Evolutionary conservation across 2,797 vertebrate genomes (phyloP), one percentile per base, ranked within the genome.

Genomic region (Myioborus melanocephalus): DNA sequence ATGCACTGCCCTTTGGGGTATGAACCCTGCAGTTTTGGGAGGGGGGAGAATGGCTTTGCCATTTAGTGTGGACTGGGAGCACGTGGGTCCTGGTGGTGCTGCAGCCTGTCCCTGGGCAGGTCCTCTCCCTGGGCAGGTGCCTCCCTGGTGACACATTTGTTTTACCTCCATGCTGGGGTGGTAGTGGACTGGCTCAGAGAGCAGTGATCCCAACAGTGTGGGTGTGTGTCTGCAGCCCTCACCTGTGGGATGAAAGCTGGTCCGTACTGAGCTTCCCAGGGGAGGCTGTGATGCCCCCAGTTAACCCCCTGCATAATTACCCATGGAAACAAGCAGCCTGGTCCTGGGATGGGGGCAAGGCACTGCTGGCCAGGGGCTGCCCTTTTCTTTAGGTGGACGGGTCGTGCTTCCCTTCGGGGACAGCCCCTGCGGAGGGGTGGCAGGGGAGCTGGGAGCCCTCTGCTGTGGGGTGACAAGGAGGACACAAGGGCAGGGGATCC

Each of bases 1-100:
- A 1, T 13, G 16, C 19, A 2, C 26, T 76, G 46, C 30, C 10
- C 7, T 76, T 59, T 52, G 34, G 20, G 39, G 7, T 44, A 22
- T 21, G 27, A 71, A 60, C 57, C 18, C 27, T 71, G 41, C 5
- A 21, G 24, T 26, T 87, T 60, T 14, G 53, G 57, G 39, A 6
- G 1, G 41, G 37, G 26, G 73, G 35, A 76, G 24, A 28, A 10
- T n/a, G 44, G 10, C n/a, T 41, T 83, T 57, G 44, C 17, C 6
- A 0, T 65, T 78, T 12, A 24, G 15, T 0, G 0, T 20, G 13
- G 26, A 17, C 13, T 14, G 32, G 26, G 15, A 83, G 23, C 46
- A 23, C 0, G 0, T 14, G 76, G 10, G 30, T 69, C n/a, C 59
- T 39, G 49, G 28, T 4, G 28, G 35, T 68, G 56, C 37, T 3